Evolutionary conservation across 2,888 invertebrate genomes (phyloP).

Genomic region (Dryobotodes eremita): DNA sequence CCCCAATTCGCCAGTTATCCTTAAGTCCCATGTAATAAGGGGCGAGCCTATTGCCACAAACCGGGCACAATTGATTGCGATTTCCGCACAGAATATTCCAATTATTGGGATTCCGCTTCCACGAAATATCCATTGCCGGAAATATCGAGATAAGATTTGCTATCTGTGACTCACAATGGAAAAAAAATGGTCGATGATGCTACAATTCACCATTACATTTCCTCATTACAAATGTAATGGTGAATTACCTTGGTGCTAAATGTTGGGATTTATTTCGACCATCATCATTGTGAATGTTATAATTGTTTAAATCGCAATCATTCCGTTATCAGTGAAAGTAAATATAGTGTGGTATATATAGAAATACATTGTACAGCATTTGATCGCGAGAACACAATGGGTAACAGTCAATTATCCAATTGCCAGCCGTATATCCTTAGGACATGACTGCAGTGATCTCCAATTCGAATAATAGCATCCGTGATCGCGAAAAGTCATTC

Average conservation of each 20-base stretch:
- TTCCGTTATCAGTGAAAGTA: slow-evolving; percentile 8
- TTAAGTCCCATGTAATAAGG: no score
- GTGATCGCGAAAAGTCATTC: background rate
- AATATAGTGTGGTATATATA: background rate
- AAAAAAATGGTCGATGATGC: no score
- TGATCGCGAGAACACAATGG: background rate
- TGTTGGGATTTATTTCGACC: background rate
- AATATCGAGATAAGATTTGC: slow-evolving; percentile 19
- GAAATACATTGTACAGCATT: slow-evolving; percentile 6
- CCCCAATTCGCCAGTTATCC: no score
- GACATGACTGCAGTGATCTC: slow-evolving; percentile 13
- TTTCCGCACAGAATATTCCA: slow-evolving; percentile 11
- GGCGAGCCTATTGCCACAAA: no score
- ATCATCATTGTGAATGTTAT: no score
- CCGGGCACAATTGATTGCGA: slow-evolving; percentile 3
- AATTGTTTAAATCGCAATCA: background rate
- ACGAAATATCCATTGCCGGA: slow-evolving; percentile 22
- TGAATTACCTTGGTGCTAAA: background rate
- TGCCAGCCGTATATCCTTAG: slow-evolving; percentile 2
- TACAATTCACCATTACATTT: no score
- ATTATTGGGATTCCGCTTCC: slow-evolving; percentile 1
- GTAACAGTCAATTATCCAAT: slow-evolving; percentile 35
- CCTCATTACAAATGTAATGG: background rate
- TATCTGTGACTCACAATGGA: slow-evolving; percentile 8
- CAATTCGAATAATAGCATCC: slow-evolving; percentile 21